A percentile compares a stretch with the other conserved stretches of the same genome.
Evolutionary conservation across 1,140 invertebrate species (phyloP).

Genomic region (Drosophila ercepeae): DNA sequence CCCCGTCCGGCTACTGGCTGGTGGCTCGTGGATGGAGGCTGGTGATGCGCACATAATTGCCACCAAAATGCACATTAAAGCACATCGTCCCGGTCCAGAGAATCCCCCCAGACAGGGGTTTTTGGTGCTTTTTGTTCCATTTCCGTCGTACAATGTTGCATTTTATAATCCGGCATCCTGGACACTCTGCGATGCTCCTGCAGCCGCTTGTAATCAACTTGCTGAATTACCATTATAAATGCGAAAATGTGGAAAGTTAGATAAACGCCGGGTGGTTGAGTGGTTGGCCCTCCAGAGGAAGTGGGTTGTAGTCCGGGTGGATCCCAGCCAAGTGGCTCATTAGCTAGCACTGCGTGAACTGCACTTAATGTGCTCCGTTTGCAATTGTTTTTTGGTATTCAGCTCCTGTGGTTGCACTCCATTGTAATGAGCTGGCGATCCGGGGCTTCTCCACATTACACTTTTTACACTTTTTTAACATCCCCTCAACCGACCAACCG

Average conservation of each 20-base stretch:
- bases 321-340: conserved; percentile 60
- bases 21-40: too few relatives aligned
- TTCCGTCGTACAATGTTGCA: conserved; percentile 63
- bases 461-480: background rate
- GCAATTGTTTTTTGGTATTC: conserved; percentile 40
- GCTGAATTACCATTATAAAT: conserved; percentile 74
- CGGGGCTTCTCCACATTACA: background rate
- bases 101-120: background rate
- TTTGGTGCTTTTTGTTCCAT: conserved; percentile 57
- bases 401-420: conserved; percentile 29
- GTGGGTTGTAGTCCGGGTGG: background rate
- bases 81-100: conserved; percentile 25
- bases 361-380: conserved; percentile 59
- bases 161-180: conserved; percentile 67
- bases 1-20: conserved; percentile 13
- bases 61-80: conserved; percentile 65
- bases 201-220: conserved; percentile 50
- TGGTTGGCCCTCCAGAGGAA: background rate
- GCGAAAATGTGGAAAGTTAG: conserved; percentile 64
- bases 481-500: background rate
- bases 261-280: conserved; percentile 40
- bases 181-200: conserved; percentile 1
- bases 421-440: conserved; percentile 43
- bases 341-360: conserved; percentile 58
- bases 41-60: conserved; percentile 71